Percentiles rank a stretch among this genome's conserved stretches.
These are phyloP conservation scores for Lycocorax pyrrhopterus DNA, from an alignment of 2,113 vertebrate genomes.

Conservation along the genomic window DNA sequence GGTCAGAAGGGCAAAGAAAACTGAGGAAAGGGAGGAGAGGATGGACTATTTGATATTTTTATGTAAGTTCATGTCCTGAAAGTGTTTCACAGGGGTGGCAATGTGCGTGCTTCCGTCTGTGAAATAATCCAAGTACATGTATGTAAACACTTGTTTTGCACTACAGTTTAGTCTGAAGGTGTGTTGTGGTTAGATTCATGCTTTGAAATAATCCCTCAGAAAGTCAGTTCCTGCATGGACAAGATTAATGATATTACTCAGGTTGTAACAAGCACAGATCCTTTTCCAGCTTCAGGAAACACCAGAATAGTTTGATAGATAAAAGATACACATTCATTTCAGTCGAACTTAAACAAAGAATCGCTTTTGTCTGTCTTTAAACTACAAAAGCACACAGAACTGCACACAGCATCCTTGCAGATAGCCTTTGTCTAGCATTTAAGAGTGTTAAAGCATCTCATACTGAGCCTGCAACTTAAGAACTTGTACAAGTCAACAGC, in stretches of 20 bases:
- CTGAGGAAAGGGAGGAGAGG: background rate
- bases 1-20: background rate
- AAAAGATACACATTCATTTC: background rate
- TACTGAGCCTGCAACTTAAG: conserved; percentile 34
- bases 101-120: background rate
- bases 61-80: background rate
- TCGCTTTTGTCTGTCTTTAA: background rate
- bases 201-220: background rate
- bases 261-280: background rate
- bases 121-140: background rate
- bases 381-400: background rate
- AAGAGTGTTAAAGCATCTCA: conserved; percentile 11
- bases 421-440: conserved; percentile 12
- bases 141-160: background rate
- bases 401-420: conserved; percentile 6
- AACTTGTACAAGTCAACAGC: conserved; percentile 79
- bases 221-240: background rate
- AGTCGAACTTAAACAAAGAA: background rate
- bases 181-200: background rate
- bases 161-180: background rate
- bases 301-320: background rate
- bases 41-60: background rate
- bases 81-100: background rate
- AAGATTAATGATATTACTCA: background rate
- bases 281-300: background rate